Conservation (phyloP, 1,140 invertebrate species). For the Daktulosphaira vitifoliae region DNA sequence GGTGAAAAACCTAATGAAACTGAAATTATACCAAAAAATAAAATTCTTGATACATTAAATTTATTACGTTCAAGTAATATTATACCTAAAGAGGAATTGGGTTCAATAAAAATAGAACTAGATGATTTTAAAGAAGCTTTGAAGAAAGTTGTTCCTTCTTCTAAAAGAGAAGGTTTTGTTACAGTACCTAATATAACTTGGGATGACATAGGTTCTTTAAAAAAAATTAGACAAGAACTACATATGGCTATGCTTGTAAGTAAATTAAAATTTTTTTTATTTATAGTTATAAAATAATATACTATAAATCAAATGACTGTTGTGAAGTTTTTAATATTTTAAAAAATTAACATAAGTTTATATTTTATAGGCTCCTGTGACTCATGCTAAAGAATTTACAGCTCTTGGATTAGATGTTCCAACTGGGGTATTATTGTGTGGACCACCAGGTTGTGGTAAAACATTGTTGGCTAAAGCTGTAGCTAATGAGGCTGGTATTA, state of each 20-base stretch:
- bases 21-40: neutral
- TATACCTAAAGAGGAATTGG: slow-evolving; percentile 48
- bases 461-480: slow-evolving; percentile 88
- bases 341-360: neutral
- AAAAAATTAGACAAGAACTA: slow-evolving; percentile 78
- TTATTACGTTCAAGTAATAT: slow-evolving; percentile 3
- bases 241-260: slow-evolving; percentile 77
- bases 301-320: too few relatives aligned
- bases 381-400: slow-evolving; percentile 69
- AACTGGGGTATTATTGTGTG: slow-evolving; percentile 83
- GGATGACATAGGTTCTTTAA: slow-evolving; percentile 91
- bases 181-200: slow-evolving; percentile 95
- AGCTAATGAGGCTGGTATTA: slow-evolving; percentile 91
- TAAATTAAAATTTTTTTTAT: slow-evolving; percentile 32
- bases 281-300: too few relatives aligned
- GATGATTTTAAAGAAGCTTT: slow-evolving; percentile 71
- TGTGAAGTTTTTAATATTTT: neutral
- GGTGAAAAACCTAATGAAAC: neutral
- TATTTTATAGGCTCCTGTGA: slow-evolving; percentile 68
- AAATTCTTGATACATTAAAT: neutral
- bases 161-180: slow-evolving; percentile 93
- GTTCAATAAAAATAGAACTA: slow-evolving; percentile 54
- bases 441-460: slow-evolving; percentile 91
- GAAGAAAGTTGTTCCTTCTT: slow-evolving; percentile 78
- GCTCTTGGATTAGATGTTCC: slow-evolving; percentile 66